Evolutionary conservation across 1,140 invertebrate genomes (phyloP).

Genomic region (Rhynchophorus ferrugineus): DNA sequence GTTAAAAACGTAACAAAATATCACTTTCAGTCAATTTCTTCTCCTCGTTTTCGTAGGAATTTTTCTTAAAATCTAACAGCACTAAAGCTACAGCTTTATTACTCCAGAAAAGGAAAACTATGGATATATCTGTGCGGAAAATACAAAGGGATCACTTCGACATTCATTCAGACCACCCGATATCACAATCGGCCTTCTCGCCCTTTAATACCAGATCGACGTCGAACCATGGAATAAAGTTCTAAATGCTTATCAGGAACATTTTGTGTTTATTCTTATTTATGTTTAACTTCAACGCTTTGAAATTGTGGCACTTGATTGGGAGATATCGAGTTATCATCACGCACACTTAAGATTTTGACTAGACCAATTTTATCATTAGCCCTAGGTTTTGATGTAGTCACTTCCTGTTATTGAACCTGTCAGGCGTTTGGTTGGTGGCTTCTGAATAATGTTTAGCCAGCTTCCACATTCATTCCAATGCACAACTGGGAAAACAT

Average conservation of each 20-base stretch:
- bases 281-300: constrained; percentile 19
- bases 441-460: no score
- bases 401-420: neutral
- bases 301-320: constrained; percentile 33
- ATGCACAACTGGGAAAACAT: neutral
- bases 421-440: neutral
- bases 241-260: constrained; percentile 39
- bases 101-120: neutral
- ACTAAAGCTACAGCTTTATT: neutral
- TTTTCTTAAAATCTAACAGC: no score
- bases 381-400: constrained; percentile 27
- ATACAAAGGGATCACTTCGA: constrained; percentile 11
- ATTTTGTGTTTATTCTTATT: constrained; percentile 23
- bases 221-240: constrained; percentile 25
- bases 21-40: no score
- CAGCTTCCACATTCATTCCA: neutral
- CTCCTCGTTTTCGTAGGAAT: no score
- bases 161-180: constrained; percentile 34
- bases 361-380: constrained; percentile 35
- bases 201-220: constrained; percentile 37
- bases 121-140: constrained; percentile 12
- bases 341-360: constrained; percentile 23
- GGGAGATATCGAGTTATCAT: constrained; percentile 37
- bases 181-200: constrained; percentile 36
- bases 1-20: no score